Evolutionary conservation across 2,888 invertebrate species (phyloP).

Genomic region (Thymelicus sylvestris): DNA sequence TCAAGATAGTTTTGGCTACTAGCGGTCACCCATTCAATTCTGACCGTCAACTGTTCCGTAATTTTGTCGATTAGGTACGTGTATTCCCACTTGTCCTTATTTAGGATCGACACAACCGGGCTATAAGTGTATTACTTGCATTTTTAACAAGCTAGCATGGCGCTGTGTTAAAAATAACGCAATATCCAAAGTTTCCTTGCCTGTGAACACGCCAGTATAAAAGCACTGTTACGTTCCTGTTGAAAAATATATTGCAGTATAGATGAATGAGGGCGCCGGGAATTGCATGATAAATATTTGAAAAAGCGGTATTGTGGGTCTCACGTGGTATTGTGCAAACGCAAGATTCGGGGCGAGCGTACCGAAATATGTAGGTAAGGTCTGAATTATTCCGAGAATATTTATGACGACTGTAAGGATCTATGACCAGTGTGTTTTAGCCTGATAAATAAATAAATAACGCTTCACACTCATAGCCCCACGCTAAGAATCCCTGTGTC

Average conservation of each 20-base stretch:
- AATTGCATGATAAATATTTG: constrained; percentile 68
- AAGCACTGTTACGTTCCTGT: constrained; percentile 39
- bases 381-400: constrained; percentile 12
- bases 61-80: no score
- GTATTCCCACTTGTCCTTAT: no score
- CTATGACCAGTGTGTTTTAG: not conserved
- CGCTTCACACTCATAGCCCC: no score
- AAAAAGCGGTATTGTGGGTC: constrained; percentile 51
- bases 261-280: constrained; percentile 64
- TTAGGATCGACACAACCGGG: no score
- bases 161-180: not conserved
- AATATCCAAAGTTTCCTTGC: constrained; percentile 1
- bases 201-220: constrained; percentile 10
- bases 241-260: constrained; percentile 66
- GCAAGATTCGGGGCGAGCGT: constrained; percentile 28
- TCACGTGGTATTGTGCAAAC: constrained; percentile 38
- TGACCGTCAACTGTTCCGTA: no score
- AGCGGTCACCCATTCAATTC: no score
- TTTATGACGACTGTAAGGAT: not conserved
- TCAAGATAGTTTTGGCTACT: no score
- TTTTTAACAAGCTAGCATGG: no score
- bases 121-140: no score
- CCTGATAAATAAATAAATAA: no score
- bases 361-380: constrained; percentile 10
- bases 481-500: no score